A percentile compares a stretch with the other conserved stretches of the same genome.
Evolutionary conservation across 2,113 vertebrate genomes (phyloP).

Genomic region (Serinus canaria): DNA sequence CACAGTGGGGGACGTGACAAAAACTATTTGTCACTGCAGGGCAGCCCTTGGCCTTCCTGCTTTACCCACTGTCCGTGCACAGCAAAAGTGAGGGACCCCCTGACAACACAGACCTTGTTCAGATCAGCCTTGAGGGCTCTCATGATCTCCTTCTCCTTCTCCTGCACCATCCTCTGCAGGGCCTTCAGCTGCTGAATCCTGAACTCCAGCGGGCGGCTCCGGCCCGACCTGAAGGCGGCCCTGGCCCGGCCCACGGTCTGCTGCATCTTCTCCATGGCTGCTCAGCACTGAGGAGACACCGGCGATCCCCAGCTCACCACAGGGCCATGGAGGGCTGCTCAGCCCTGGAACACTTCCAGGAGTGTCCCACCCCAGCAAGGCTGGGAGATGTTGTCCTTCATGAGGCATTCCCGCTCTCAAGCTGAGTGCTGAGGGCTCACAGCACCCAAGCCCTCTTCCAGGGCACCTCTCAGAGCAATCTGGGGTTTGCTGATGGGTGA

Average conservation of each 20-base stretch:
- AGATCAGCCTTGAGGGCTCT: background rate
- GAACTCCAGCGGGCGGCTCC: background rate
- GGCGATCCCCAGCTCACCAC: background rate
- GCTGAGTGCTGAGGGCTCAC: background rate
- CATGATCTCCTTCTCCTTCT: background rate
- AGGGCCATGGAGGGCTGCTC: background rate
- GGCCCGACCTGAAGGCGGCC: background rate
- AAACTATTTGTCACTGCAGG: background rate
- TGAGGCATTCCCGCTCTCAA: background rate
- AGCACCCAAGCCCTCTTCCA: fast-evolving
- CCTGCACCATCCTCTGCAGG: background rate
- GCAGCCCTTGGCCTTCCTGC: background rate
- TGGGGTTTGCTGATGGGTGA: background rate
- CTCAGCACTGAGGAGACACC: background rate
- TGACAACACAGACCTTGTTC: background rate
- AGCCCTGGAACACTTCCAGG: background rate
- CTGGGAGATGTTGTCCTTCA: background rate
- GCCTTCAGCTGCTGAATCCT: background rate
- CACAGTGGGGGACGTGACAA: background rate
- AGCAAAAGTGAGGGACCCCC: background rate
- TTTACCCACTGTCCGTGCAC: fast-evolving
- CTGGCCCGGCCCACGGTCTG: background rate
- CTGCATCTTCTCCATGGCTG: background rate
- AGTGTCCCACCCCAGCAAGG: background rate
- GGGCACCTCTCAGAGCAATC: background rate